Conservation (phyloP, 2,113 vertebrate species). For the Euleptes europaea region DNA sequence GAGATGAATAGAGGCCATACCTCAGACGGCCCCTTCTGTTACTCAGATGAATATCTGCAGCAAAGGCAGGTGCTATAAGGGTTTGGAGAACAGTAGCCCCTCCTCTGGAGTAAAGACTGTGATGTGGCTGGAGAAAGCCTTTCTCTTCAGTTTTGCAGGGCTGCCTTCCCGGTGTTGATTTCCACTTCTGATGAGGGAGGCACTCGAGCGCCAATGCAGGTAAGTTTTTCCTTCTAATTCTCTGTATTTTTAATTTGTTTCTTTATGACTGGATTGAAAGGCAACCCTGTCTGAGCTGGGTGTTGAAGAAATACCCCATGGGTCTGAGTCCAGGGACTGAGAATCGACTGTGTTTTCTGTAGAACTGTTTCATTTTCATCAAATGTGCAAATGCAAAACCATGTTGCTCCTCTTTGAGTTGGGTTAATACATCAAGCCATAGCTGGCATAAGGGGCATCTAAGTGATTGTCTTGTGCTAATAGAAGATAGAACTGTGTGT, state of each 20-base stretch:
- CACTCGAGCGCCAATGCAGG: constrained; percentile 13
- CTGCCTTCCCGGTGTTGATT: neutral
- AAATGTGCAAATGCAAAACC: neutral
- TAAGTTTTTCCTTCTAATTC: constrained; percentile 16
- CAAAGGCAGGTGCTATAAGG: neutral
- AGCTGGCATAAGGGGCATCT: neutral
- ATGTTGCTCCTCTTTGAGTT: neutral
- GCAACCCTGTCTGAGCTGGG: fast-evolving
- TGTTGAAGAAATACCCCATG: neutral
- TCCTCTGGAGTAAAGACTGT: neutral
- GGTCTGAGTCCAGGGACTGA: neutral
- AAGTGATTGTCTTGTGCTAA: neutral
- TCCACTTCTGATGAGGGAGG: neutral
- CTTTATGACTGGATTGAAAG: fast-evolving
- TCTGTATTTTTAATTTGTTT: neutral
- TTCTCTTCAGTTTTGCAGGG: neutral
- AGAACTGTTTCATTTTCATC: neutral
- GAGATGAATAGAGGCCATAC: neutral
- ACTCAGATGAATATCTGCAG: neutral
- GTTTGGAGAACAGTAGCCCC: neutral
- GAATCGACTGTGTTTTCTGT: neutral
- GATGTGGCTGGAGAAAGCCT: neutral
- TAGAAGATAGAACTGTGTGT: fast-evolving
- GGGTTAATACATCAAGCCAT: neutral
- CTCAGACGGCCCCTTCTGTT: neutral